Evolutionary conservation across 1,140 invertebrate genomes (phyloP).

Genomic region (Drosophila busckii): DNA sequence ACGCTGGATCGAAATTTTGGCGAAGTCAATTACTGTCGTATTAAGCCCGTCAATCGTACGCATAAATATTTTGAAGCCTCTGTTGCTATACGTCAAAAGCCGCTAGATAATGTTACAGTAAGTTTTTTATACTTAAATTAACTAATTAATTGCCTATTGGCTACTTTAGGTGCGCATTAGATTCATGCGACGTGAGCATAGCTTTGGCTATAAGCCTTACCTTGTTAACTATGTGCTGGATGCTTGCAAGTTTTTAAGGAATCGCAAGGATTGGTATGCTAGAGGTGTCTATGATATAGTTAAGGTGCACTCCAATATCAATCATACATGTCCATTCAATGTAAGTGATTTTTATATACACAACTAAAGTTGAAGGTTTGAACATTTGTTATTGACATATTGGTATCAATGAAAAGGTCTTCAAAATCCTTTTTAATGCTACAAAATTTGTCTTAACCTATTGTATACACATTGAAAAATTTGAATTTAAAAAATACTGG

Average conservation of each 20-base stretch:
- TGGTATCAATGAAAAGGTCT: no score
- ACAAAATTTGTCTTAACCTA: no score
- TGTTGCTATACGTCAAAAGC: no score
- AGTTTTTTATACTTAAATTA: no score
- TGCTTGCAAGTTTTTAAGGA: slow-evolving; percentile 25
- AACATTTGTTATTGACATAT: no score
- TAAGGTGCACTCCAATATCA: slow-evolving; percentile 13
- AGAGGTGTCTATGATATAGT: slow-evolving; percentile 2
- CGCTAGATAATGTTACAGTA: slow-evolving; percentile 14
- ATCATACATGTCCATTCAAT: slow-evolving; percentile 38
- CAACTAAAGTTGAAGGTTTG: no score
- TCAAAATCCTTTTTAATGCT: no score
- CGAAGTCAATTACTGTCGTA: neutral
- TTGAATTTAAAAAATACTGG: no score
- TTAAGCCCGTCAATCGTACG: slow-evolving; percentile 10
- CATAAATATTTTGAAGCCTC: slow-evolving; percentile 9
- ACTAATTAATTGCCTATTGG: no score
- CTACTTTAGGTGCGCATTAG: no score
- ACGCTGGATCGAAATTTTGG: neutral
- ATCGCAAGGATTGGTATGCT: neutral
- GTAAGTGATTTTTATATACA: no score
- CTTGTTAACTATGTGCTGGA: slow-evolving; percentile 17
- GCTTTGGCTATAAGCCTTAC: slow-evolving; percentile 35
- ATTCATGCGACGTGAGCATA: slow-evolving; percentile 17
- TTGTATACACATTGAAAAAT: no score